A percentile compares a stretch with the other conserved stretches of the same genome.
phyloP scores from a whole-genome alignment of 2,888 invertebrate species.

The Drosophila anomelani region DNA sequence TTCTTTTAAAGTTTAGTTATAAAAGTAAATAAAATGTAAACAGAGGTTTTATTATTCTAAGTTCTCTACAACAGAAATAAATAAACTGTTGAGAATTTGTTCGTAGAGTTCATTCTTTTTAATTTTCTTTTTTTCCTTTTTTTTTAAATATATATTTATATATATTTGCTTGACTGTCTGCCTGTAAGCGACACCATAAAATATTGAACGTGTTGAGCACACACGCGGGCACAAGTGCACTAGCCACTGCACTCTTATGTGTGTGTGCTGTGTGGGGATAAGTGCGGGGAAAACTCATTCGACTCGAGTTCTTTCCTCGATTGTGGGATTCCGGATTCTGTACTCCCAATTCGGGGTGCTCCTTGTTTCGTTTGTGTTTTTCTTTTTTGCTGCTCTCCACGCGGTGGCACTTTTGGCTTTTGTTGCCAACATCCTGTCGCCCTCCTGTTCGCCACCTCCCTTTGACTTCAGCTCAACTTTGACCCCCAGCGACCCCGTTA shows the following conservation, averaged over 20 bases:
- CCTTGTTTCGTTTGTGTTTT: conserved; percentile 11
- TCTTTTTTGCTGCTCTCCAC: conserved; percentile 14
- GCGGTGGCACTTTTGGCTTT: conserved; percentile 59
- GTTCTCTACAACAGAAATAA: background rate
- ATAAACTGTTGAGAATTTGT: background rate
- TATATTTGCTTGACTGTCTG: conserved; percentile 52
- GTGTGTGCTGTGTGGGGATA: background rate
- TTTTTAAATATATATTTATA: conserved; percentile 17
- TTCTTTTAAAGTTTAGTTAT: no score
- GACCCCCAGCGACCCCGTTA: conserved; percentile 13
- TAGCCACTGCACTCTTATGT: conserved; percentile 19
- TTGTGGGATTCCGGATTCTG: conserved; percentile 1
- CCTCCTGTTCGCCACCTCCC: no score
- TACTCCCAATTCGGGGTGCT: conserved; percentile 7
- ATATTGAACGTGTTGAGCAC: conserved; percentile 62
- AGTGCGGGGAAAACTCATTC: conserved; percentile 19
- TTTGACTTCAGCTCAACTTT: conserved; percentile 9
- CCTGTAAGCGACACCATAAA: conserved; percentile 79
- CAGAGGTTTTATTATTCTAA: no score
- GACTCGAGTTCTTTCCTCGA: conserved; percentile 57
- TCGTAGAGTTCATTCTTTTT: background rate
- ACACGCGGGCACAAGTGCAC: conserved; percentile 41
- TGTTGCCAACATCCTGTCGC: conserved; percentile 54
- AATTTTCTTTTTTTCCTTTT: conserved; percentile 14
- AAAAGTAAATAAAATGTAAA: no score